Base-by-base conservation (phyloP, 2,113 vertebrate genomes). In the Thymallus thymallus region DNA sequence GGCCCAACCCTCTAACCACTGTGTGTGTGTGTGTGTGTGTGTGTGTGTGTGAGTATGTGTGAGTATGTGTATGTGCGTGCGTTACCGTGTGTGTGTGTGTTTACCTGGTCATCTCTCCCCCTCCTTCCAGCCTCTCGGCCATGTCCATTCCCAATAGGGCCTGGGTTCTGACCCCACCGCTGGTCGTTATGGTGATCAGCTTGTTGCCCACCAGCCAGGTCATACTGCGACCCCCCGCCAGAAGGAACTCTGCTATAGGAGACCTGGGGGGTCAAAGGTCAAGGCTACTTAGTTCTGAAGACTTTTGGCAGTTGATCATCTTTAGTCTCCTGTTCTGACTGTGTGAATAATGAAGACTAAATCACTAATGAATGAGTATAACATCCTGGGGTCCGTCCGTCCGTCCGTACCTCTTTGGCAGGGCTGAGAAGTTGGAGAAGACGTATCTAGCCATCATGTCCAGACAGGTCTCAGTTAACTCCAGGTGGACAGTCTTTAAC, bases 361-460 rank as follows among this genome's bases (percentile, higher is more conserved):
- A 35, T 41, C 9, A 10, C 35, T 41, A 41, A 41, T 41, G 0
- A 41, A 41, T 0, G 35, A 7, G 10, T 2, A 0, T 9, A 10
- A 41, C 2, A 10, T 10, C 35, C 9, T 2, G 24, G 1, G 2
- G 9, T 13, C 6, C 32, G 4, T 32, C 9, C 18, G 45, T 46
- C 23, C 41, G 0, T 13, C 6, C 26, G 16, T 20, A 51, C 60
- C 63, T 13, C 45, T 23, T 18, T 0, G 98, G 97, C 63, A 99
- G 92, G 0, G 98, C 97, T 0, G 97, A 98, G 92, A 99, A 99
- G 91, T 99, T 99, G 29, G 98, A 98, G 78, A 99, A 99, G 72
- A 98, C 98, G 0, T 99, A 99, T 87, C 98, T 92, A 1, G 98
- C 97, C 97, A 99, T 99, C 98, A 99, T 99, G 76, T 99, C 98